Conservation (phyloP, 1,140 invertebrate species). For the Drosophila sp. region DNA sequence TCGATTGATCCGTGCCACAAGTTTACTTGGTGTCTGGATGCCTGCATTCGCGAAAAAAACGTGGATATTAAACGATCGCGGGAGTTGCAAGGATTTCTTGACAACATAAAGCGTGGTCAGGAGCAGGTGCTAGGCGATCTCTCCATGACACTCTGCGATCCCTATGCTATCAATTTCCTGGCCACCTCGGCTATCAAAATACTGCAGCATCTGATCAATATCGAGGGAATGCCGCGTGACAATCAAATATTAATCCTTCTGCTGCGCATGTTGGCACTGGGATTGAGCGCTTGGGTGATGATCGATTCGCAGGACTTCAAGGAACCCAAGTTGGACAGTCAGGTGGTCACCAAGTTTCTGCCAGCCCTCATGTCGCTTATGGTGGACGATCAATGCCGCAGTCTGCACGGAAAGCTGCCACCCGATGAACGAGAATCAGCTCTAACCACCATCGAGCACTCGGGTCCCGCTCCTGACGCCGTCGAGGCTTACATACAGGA, state of each 20-base stretch:
- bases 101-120: conserved; percentile 96
- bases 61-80: conserved; percentile 98
- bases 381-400: conserved; percentile 98
- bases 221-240: conserved; percentile 94
- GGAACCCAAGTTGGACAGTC: conserved; percentile 96
- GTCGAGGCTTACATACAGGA: conserved; percentile 96
- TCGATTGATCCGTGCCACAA: conserved; percentile 99
- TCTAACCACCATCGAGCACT: conserved; percentile 97
- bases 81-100: conserved; percentile 97
- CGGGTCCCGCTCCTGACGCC: conserved; percentile 95
- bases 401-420: conserved; percentile 93
- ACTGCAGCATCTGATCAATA: conserved; percentile 95
- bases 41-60: conserved; percentile 98
- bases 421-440: conserved; percentile 97
- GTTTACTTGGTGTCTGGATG: conserved; percentile 99
- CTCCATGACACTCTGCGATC: conserved; percentile 98
- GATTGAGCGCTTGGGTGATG: conserved; percentile 98
- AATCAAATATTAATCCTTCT: conserved; percentile 96
- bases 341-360: conserved; percentile 97
- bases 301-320: conserved; percentile 98
- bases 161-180: conserved; percentile 98
- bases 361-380: conserved; percentile 97
- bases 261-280: conserved; percentile 95
- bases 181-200: conserved; percentile 97
- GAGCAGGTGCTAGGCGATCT: conserved; percentile 96